phyloP scores from a whole-genome alignment of 2,797 vertebrate species.

The Uromys caudimaculatus region DNA sequence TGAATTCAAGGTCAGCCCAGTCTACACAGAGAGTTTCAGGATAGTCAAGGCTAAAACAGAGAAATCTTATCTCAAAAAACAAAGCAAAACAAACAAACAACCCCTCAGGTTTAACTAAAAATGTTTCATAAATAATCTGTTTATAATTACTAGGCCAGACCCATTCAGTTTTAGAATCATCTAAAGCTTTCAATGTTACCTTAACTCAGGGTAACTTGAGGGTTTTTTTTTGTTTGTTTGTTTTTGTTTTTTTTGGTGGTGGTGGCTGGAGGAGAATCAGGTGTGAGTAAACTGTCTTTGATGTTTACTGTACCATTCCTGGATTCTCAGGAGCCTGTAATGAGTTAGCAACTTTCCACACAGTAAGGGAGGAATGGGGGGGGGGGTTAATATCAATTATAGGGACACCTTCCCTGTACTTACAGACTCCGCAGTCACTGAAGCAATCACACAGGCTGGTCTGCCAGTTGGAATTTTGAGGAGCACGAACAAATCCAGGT shows the following conservation, averaged over 20 bases:
- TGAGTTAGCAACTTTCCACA: background rate
- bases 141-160: background rate
- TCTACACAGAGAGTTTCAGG: background rate
- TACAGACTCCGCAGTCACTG: constrained; percentile 88
- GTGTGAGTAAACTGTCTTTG: background rate
- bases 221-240: background rate
- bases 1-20: background rate
- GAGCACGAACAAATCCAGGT: constrained; percentile 60
- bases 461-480: constrained; percentile 85
- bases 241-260: background rate
- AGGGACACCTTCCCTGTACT: constrained; percentile 69
- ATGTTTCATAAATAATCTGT: background rate
- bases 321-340: background rate
- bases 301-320: background rate
- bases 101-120: background rate
- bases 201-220: background rate
- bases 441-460: constrained; percentile 86
- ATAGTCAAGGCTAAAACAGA: background rate
- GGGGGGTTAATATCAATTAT: fast-evolving
- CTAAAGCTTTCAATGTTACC: background rate
- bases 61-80: background rate
- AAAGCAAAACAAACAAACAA: background rate
- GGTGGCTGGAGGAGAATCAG: background rate
- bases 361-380: background rate
- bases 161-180: background rate